A percentile compares a stretch with the other conserved stretches of the same genome.
phyloP scores from a whole-genome alignment of 2,797 vertebrate genomes.

The Dendrocincla tyrannina region DNA sequence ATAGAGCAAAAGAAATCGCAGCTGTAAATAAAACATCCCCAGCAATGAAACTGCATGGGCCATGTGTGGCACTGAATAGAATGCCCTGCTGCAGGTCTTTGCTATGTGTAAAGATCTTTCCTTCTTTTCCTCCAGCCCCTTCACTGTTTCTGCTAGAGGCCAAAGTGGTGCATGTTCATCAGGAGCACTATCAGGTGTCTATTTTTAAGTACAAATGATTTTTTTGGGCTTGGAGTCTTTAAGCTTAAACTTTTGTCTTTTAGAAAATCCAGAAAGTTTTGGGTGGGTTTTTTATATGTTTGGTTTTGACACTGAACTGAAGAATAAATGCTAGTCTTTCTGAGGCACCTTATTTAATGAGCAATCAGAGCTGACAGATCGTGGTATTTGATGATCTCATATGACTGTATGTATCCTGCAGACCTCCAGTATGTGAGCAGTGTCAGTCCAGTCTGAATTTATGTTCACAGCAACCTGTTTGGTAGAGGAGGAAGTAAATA shows the following conservation, averaged over 20 bases:
- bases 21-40: slow-evolving; percentile 2
- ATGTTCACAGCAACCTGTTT: not conserved
- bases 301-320: not conserved
- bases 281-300: not conserved
- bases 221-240: not conserved
- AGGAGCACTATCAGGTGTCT: not conserved
- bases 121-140: not conserved
- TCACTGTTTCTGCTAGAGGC: not conserved
- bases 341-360: not conserved
- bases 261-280: not conserved
- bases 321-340: not conserved
- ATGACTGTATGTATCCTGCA: not conserved
- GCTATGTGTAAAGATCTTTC: not conserved
- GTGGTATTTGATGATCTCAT: not conserved
- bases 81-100: not conserved
- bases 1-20: not conserved
- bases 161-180: not conserved
- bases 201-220: not conserved
- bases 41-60: not conserved
- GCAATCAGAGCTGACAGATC: not conserved
- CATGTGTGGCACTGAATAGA: not conserved
- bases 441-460: not conserved
- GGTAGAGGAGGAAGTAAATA: not conserved
- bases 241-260: not conserved
- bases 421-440: not conserved